These are phyloP conservation scores for Meghimatium bilineatum DNA, from an alignment of 2,888 invertebrate species.

Conservation along the genomic window DNA sequence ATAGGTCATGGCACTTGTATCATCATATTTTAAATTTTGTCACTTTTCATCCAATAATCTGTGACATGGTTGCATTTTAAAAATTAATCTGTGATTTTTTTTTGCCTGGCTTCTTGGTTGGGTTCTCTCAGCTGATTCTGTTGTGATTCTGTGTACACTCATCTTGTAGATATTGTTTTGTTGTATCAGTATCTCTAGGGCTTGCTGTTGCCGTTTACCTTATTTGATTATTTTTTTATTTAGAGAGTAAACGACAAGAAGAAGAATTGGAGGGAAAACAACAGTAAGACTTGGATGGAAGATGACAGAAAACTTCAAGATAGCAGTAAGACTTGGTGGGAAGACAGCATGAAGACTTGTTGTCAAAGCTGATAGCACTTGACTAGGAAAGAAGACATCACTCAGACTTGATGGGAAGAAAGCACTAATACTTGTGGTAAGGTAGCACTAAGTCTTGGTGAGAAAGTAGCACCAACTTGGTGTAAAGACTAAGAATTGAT, in stretches of 20 bases:
- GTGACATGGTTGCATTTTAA: background rate
- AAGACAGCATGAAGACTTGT: too few relatives aligned
- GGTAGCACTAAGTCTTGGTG: too few relatives aligned
- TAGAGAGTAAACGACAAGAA: background rate
- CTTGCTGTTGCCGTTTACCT: background rate
- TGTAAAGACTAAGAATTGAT: too few relatives aligned
- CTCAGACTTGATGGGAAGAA: too few relatives aligned
- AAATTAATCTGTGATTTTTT: background rate
- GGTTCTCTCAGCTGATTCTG: background rate
- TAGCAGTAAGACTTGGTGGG: too few relatives aligned
- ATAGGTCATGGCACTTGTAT: background rate
- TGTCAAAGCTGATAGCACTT: too few relatives aligned
- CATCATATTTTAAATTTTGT: background rate
- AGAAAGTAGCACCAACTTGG: too few relatives aligned
- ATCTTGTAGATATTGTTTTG: background rate
- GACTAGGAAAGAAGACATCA: too few relatives aligned
- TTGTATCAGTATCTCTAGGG: background rate
- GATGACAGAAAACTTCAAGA: too few relatives aligned
- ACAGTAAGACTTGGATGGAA: too few relatives aligned
- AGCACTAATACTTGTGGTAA: too few relatives aligned
- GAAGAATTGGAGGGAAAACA: background rate
- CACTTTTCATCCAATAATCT: background rate
- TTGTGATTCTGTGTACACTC: constrained; percentile 14
- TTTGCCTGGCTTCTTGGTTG: background rate
- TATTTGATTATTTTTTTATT: background rate